phyloP scores from a whole-genome alignment of 2,797 vertebrate genomes.

The Mormyrops attenuatus region DNA sequence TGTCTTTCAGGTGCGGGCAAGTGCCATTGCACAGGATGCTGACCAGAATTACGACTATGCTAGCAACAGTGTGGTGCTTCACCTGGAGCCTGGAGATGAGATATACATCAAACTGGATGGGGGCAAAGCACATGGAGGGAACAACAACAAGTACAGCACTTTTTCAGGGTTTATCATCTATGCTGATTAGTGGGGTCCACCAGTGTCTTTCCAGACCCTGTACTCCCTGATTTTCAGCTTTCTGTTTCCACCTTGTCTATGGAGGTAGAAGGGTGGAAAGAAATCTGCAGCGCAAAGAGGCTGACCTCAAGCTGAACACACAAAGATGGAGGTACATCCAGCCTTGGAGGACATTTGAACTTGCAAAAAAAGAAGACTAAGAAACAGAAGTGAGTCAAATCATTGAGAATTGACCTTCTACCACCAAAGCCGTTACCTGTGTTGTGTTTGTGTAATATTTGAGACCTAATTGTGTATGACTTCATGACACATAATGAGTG shows the following conservation, averaged over 20 bases:
- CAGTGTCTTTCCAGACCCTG: background rate
- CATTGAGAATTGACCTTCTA: constrained; percentile 49
- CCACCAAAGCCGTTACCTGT: constrained; percentile 68
- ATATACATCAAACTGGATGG: constrained; percentile 97
- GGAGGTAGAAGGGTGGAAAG: background rate
- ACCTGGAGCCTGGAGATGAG: constrained; percentile 92
- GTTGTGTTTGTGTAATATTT: constrained; percentile 65
- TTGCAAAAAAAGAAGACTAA: background rate
- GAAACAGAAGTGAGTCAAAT: background rate
- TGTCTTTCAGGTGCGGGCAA: constrained; percentile 80
- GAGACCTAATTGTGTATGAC: constrained; percentile 48
- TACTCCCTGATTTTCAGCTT: background rate
- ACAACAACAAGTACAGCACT: constrained; percentile 99
- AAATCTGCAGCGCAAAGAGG: background rate
- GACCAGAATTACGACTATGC: constrained; percentile 99
- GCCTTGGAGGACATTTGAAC: constrained; percentile 28
- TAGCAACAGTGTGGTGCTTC: constrained; percentile 94
- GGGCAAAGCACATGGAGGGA: constrained; percentile 94
- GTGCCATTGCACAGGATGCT: constrained; percentile 93
- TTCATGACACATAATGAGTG: constrained; percentile 45
- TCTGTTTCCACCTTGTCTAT: background rate
- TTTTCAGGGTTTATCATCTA: constrained; percentile 99
- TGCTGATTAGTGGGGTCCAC: constrained; percentile 72
- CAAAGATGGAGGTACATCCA: background rate
- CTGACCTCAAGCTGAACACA: background rate